Evolutionary conservation across 2,888 invertebrate genomes (phyloP), one percentile per base, ranked within the genome.

Genomic region (Romanomermis culicivorax): DNA sequence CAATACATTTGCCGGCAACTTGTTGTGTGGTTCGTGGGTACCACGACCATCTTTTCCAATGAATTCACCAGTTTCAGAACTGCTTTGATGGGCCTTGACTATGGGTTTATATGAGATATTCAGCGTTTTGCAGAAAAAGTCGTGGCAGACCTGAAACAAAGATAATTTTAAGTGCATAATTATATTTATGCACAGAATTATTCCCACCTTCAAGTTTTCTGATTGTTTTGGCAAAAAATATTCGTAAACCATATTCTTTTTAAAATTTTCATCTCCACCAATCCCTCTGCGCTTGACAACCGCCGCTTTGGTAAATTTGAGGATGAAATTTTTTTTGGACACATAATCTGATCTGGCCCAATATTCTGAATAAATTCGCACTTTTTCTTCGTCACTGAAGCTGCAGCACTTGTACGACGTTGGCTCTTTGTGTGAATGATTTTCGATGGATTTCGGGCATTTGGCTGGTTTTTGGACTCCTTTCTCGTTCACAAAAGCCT

Each of bases 11-110:
- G 20, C 51, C 4, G 47, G 4, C 24, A 52, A n/a, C 27, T 53
- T 53, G 43, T 53, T 42, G 20, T 42, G 20, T 17, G 53, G 53
- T 43, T 20, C 24, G 52, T 53, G 53, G 2, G 2, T 3, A 3
- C 53, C 53, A 20, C 53, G 53, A 2, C 20, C 27, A 52, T 53
- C 53, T n/a, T 45, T 7, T 11, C 45, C 45, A 45, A 45, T n/a
- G 23, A 36, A 36, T 17, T 36, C 36, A 36, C 17, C 17, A 11
- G 36, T 36, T 11, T 11, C 36, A 36, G 36, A 36, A 7, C 36
- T 7, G 17, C 36, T 36, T 36, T 36, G 7, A 36, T 36, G 36
- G 17, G 36, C 36, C 7, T 11, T 7, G 7, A 36, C 36, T 11
- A 36, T 17, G 7, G 36, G 36, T 17, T 36, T 45, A 3, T 52